phyloP scores from a whole-genome alignment of 2,888 invertebrate species.

The Euzophera pinguis region DNA sequence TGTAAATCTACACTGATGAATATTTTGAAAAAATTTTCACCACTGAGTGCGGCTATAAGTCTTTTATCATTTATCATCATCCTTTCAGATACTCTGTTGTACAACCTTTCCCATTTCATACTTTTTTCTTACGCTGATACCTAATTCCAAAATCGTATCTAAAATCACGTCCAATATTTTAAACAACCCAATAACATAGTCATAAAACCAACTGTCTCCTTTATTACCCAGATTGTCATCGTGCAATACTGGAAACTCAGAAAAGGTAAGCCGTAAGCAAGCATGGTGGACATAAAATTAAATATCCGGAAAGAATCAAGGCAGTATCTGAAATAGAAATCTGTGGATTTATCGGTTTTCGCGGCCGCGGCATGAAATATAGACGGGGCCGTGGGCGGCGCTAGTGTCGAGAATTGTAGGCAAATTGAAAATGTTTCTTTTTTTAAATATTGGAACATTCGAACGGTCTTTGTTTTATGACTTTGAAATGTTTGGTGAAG shows the following conservation, averaged over 20 bases:
- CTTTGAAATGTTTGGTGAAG: no score
- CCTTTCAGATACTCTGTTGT: no score
- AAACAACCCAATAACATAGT: not conserved
- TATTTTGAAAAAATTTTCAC: no score
- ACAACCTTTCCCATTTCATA: no score
- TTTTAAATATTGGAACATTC: not conserved
- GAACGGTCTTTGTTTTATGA: no score
- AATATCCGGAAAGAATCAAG: constrained; percentile 73
- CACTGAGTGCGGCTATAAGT: no score
- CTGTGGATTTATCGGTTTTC: constrained; percentile 71
- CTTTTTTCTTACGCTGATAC: no score
- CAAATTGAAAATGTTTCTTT: constrained; percentile 18
- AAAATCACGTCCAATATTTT: not conserved
- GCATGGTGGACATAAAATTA: constrained; percentile 57
- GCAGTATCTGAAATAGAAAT: constrained; percentile 76
- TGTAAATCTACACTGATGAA: no score
- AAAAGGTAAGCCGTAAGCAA: constrained; percentile 10
- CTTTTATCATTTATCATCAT: no score
- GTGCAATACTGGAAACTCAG: constrained; percentile 13
- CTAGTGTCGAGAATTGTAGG: constrained; percentile 19
- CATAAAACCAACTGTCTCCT: constrained; percentile 7
- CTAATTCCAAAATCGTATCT: no score
- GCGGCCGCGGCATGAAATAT: constrained; percentile 66
- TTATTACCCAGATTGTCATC: constrained; percentile 23
- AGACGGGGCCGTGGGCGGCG: constrained; percentile 48